Base-by-base conservation (phyloP, 1,140 invertebrate species). In the Oreohelix idahoensis region DNA sequence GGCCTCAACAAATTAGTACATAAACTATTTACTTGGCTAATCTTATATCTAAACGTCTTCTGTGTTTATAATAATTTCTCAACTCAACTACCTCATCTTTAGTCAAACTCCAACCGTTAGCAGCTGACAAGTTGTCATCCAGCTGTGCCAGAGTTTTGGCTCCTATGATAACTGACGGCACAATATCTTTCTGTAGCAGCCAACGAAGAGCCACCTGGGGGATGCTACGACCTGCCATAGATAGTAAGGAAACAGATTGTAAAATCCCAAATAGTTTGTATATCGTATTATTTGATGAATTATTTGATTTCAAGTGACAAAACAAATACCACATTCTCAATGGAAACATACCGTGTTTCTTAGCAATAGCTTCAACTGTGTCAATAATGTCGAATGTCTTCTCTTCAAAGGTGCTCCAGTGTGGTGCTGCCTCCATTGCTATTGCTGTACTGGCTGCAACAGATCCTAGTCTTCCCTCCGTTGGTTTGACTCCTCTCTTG, bases 161-260 rank as follows among this genome's bases (percentile, higher is more conserved):
- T 0, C 91, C 91, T 39, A 92, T 89, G 39, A 92, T 87, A 15
- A 92, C 89, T 32, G 91, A 91, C 0, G 87, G 66, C 15, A 92
- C 89, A 53, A 88, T 84, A 51, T 88, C 85, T 77, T 89, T 89
- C 81, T 92, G 90, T 26, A 92, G 84, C 0, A 90, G 84, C 91
- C 91, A 92, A 5, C 90, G 74, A 10, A 92, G 51, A 0, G 90
- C 86, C 13, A 92, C 88, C 84, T 92, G 90, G 11, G 89, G 83
- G 13, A 87, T 70, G 20, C 84, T 83, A 66, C 89, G 89, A 69
- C 84, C 89, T 90, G 79, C 8, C 8, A 58, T 45, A 45, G 5
- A 15, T n/a, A n/a, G n/a, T n/a, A n/a, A n/a, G n/a, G n/a, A n/a
- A n/a, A n/a, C n/a, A n/a, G n/a, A n/a, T n/a, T n/a, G n/a, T n/a